A percentile compares a stretch with the other conserved stretches of the same genome.
These are phyloP conservation scores for Perodicticus potto DNA, from an alignment of 2,797 vertebrate species.

Conservation along the genomic window DNA sequence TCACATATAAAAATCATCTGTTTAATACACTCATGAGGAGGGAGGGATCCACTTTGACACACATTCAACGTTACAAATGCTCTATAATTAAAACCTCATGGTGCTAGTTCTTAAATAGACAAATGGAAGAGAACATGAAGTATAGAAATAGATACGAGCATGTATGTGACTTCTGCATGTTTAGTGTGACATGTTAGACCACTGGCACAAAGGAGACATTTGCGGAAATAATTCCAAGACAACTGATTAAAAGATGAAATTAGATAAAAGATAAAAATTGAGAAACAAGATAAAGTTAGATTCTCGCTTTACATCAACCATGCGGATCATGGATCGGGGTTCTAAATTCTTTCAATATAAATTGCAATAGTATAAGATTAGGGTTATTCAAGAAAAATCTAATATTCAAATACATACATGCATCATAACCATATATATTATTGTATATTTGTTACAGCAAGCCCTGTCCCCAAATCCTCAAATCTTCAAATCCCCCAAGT, in stretches of 20 bases:
- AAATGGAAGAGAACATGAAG: neutral
- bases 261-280: neutral
- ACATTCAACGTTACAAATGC: neutral
- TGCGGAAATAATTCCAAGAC: neutral
- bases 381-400: neutral
- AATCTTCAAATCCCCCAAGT: neutral
- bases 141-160: neutral
- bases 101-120: neutral
- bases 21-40: neutral
- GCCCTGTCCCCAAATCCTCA: neutral
- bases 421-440: neutral
- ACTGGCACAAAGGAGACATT: neutral
- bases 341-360: neutral
- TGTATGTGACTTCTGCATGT: neutral
- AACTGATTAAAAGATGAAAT: neutral
- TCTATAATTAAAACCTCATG: neutral
- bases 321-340: too few species aligned
- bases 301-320: neutral
- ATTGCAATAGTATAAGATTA: neutral
- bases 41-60: neutral
- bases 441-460: neutral
- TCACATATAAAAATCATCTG: neutral
- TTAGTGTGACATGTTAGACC: neutral
- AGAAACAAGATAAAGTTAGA: neutral
- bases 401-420: neutral